Conservation (phyloP, 2,888 invertebrate species). For the Tenthredo notha region DNA sequence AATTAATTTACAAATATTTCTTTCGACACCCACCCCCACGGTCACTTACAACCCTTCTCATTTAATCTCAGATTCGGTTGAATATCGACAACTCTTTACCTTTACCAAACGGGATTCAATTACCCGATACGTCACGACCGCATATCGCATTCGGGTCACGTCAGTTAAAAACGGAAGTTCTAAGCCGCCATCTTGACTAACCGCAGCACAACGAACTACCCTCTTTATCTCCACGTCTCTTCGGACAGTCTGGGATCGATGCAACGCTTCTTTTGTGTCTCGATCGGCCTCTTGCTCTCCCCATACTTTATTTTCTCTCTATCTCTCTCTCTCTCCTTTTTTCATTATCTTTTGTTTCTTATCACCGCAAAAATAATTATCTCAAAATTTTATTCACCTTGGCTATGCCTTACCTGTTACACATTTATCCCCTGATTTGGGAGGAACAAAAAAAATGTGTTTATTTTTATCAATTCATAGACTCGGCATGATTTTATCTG, state of each 20-base stretch:
- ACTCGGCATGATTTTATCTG: slow-evolving; percentile 70
- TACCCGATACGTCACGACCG: slow-evolving; percentile 67
- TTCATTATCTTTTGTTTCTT: slow-evolving; percentile 42
- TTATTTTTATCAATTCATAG: slow-evolving; percentile 63
- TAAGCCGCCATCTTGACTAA: slow-evolving; percentile 49
- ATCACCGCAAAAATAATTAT: too few relatives aligned
- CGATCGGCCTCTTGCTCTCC: slow-evolving; percentile 1
- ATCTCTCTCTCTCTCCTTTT: too few relatives aligned
- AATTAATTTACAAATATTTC: neutral
- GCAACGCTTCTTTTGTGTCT: slow-evolving; percentile 13
- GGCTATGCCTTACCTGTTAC: too few relatives aligned
- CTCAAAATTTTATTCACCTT: too few relatives aligned
- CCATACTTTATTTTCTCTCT: too few relatives aligned
- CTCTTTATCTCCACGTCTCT: slow-evolving; percentile 36
- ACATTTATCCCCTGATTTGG: too few relatives aligned
- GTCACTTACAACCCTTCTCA: neutral
- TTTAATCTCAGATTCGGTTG: neutral
- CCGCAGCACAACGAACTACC: slow-evolving; percentile 27
- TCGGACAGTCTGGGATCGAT: slow-evolving; percentile 47
- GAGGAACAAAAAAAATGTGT: too few relatives aligned
- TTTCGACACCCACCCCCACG: neutral
- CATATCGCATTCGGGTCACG: slow-evolving; percentile 67
- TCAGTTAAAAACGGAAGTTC: slow-evolving; percentile 65
- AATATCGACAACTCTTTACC: slow-evolving; percentile 50
- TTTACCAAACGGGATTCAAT: slow-evolving; percentile 62